These are phyloP conservation scores for Spodoptera exigua DNA, from an alignment of 2,888 invertebrate species.

Conservation along the genomic window DNA sequence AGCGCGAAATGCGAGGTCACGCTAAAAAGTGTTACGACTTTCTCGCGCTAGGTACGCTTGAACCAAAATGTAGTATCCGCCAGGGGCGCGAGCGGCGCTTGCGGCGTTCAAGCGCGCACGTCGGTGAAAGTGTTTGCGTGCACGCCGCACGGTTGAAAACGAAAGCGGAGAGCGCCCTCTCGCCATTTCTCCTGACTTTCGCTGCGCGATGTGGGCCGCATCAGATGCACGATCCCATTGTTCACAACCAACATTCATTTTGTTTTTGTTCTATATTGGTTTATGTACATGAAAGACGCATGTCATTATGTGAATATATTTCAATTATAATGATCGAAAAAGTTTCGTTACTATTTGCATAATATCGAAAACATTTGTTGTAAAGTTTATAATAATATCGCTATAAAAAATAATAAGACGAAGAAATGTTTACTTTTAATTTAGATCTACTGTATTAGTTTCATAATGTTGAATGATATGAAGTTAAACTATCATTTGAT, in stretches of 20 bases:
- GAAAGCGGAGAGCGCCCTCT: conserved; percentile 89
- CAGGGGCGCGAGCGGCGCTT: conserved; percentile 78
- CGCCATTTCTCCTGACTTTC: conserved; percentile 89
- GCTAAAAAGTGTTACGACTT: conserved; percentile 89
- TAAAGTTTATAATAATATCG: too few relatives aligned
- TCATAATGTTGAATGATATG: too few relatives aligned
- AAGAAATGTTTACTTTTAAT: too few relatives aligned
- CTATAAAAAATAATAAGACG: too few relatives aligned
- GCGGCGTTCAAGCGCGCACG: conserved; percentile 78
- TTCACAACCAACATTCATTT: conserved; percentile 70
- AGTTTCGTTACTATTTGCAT: too few relatives aligned
- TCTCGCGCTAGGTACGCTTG: conserved; percentile 80
- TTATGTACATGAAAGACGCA: conserved; percentile 15
- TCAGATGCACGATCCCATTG: conserved; percentile 85
- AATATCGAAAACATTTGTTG: too few relatives aligned
- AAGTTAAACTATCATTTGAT: too few relatives aligned
- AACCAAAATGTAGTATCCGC: conserved; percentile 80
- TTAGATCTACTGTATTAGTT: too few relatives aligned
- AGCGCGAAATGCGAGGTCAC: conserved; percentile 87
- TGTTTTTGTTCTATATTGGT: conserved; percentile 48
- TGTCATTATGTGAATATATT: too few relatives aligned
- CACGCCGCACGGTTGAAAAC: conserved; percentile 85
- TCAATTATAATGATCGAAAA: too few relatives aligned
- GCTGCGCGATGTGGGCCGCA: conserved; percentile 85
- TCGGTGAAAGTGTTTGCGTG: conserved; percentile 87